These are phyloP conservation scores for Dendrolimus pini DNA, from an alignment of 2,888 invertebrate genomes.

Conservation along the genomic window DNA sequence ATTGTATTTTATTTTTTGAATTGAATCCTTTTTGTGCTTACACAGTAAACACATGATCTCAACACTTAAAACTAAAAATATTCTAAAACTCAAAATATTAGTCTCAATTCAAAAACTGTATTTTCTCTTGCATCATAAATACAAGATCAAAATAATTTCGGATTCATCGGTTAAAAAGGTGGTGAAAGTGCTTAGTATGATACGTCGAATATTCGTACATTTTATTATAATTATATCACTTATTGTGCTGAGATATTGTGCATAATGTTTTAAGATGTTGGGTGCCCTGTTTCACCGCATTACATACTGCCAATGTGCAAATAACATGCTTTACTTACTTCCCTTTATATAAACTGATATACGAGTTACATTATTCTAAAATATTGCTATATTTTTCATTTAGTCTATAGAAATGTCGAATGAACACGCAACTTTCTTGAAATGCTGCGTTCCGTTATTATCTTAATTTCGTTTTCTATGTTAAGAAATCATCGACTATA, in stretches of 20 bases:
- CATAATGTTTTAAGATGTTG: slow-evolving; percentile 55
- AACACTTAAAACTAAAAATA: slow-evolving; percentile 83
- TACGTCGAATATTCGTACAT: slow-evolving; percentile 39
- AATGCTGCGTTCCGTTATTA: not conserved
- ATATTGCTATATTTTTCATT: slow-evolving; percentile 76
- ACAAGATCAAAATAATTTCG: slow-evolving; percentile 11
- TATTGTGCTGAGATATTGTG: slow-evolving; percentile 72
- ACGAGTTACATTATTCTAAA: slow-evolving; percentile 73
- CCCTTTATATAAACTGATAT: slow-evolving; percentile 73
- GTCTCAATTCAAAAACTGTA: slow-evolving; percentile 57
- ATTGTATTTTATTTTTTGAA: slow-evolving; percentile 80
- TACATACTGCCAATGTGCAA: slow-evolving; percentile 61
- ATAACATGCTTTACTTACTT: slow-evolving; percentile 58
- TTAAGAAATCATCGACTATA: slow-evolving; percentile 12
- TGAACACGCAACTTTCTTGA: slow-evolving; percentile 29
- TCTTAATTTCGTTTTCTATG: slow-evolving; percentile 7
- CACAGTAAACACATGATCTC: slow-evolving; percentile 83
- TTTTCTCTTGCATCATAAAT: not conserved
- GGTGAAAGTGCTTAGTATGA: slow-evolving; percentile 52
- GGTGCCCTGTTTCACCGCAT: slow-evolving; percentile 61
- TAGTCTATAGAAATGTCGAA: slow-evolving; percentile 72
- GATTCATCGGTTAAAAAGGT: slow-evolving; percentile 46
- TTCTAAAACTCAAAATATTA: slow-evolving; percentile 75
- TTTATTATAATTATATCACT: slow-evolving; percentile 43
- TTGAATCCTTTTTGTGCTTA: slow-evolving; percentile 82